phyloP scores from a whole-genome alignment of 2,113 vertebrate genomes.

The Loxodonta africana region DNA sequence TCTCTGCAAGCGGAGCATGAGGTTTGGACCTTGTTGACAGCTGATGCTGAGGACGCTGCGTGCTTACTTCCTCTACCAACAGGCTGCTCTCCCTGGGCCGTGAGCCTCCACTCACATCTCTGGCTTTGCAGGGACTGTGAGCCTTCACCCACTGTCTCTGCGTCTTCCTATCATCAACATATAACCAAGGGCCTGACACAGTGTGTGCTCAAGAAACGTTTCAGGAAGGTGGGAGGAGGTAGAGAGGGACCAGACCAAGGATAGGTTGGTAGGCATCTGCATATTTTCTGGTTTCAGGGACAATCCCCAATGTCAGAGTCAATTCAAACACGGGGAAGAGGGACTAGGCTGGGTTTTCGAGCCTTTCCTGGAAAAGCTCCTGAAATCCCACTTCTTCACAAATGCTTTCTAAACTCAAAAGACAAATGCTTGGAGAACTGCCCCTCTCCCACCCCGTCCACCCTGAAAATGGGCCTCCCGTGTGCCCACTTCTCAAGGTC shows the following conservation, averaged over 20 bases:
- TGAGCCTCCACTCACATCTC: not conserved
- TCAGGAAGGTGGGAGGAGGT: not conserved
- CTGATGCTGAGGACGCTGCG: not conserved
- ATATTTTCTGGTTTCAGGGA: not conserved
- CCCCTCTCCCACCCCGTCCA: not conserved
- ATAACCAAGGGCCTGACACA: not conserved
- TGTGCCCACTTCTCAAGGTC: not conserved
- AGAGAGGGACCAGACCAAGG: not conserved
- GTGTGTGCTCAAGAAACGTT: too few relatives aligned
- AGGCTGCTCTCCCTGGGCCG: fast-evolving
- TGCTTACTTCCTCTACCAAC: fast-evolving
- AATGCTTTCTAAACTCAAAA: not conserved
- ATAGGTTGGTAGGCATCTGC: not conserved
- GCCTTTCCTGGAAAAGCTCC: not conserved
- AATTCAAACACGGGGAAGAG: not conserved
- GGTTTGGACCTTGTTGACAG: not conserved
- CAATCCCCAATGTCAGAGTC: not conserved
- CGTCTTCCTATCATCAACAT: not conserved
- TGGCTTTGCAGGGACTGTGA: not conserved
- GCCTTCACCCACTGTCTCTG: fast-evolving
- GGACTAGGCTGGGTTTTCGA: not conserved
- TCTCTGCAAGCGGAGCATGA: not conserved
- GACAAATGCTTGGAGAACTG: not conserved
- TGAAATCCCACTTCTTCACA: not conserved
- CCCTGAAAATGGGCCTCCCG: not conserved